Conservation (phyloP, 1,140 invertebrate species). For the Mactra quadrangularis region DNA sequence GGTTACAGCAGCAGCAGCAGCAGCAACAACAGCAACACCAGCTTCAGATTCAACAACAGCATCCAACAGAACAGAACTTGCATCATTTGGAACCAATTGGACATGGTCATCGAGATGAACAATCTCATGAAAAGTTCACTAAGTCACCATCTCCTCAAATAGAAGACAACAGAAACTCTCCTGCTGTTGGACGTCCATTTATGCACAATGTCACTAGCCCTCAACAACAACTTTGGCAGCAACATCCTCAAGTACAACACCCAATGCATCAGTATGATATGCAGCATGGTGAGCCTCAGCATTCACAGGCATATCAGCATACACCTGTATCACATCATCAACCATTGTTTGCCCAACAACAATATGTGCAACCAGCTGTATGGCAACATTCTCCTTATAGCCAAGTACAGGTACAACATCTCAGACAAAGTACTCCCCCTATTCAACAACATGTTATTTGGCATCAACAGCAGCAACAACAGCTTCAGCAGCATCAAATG, state of each 20-base stretch:
- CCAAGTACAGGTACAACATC: conserved; percentile 53
- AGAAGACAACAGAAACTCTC: conserved; percentile 55
- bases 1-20: conserved; percentile 43
- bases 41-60: background rate
- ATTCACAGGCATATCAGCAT: conserved; percentile 54
- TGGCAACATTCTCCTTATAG: conserved; percentile 58
- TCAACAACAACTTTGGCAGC: conserved; percentile 56
- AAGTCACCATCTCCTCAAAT: conserved; percentile 60
- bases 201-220: conserved; percentile 58
- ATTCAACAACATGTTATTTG: conserved; percentile 55
- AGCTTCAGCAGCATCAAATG: conserved; percentile 49
- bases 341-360: conserved; percentile 56
- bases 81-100: conserved; percentile 53
- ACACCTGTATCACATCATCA: conserved; percentile 54
- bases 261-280: conserved; percentile 61
- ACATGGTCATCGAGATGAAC: conserved; percentile 42
- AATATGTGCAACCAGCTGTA: conserved; percentile 51
- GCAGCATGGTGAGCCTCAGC: conserved; percentile 46
- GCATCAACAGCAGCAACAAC: conserved; percentile 55
- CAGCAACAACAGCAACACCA: conserved; percentile 42
- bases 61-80: conserved; percentile 10
- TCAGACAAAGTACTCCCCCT: conserved; percentile 53
- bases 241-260: conserved; percentile 41
- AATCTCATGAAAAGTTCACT: conserved; percentile 56
- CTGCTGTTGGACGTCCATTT: conserved; percentile 35